Evolutionary conservation across 2,888 invertebrate genomes (phyloP).

Genomic region (Choreutis nemorana): DNA sequence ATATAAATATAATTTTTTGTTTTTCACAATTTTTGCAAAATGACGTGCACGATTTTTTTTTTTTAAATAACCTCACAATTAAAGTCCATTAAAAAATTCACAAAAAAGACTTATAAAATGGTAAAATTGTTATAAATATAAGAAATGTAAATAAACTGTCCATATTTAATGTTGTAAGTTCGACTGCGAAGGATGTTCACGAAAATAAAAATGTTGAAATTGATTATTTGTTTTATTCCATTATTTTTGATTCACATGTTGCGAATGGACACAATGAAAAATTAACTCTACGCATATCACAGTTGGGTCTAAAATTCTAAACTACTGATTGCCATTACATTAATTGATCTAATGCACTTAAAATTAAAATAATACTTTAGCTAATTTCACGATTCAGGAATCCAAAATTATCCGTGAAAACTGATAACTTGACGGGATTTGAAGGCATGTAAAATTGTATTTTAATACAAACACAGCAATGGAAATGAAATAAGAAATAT

Average conservation of each 20-base stretch:
- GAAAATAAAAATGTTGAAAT: conserved; percentile 2
- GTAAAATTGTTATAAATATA: background rate
- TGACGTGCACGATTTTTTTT: no score
- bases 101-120: background rate
- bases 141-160: background rate
- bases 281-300: conserved; percentile 30
- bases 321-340: conserved; percentile 12
- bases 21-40: no score
- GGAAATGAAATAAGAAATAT: no score
- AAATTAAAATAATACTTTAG: no score
- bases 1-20: no score
- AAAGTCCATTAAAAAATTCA: background rate
- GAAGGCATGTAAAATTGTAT: no score
- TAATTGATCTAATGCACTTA: no score
- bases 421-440: no score
- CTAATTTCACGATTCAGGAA: no score
- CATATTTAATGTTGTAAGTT: background rate
- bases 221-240: background rate
- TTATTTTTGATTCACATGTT: background rate
- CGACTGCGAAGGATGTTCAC: background rate
- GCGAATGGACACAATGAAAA: background rate
- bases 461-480: no score
- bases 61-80: background rate
- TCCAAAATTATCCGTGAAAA: no score
- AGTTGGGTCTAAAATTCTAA: conserved; percentile 48